Conservation (phyloP, 2,888 invertebrate genomes). For the Cosmopolites sordidus region DNA sequence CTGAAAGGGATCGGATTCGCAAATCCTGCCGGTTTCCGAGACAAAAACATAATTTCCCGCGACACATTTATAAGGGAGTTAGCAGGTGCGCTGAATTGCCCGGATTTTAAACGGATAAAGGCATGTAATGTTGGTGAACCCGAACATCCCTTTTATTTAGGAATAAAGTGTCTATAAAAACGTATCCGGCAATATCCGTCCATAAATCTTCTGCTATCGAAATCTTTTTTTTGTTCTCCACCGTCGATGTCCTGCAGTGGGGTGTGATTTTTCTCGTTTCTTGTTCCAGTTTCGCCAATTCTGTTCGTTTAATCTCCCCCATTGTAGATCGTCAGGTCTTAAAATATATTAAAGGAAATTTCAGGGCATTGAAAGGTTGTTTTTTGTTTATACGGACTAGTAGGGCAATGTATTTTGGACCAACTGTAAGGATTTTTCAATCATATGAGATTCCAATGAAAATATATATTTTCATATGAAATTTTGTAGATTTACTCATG, state of each 20-base stretch:
- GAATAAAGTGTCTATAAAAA: constrained; percentile 28
- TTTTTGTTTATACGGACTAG: too few species aligned
- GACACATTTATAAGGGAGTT: constrained; percentile 26
- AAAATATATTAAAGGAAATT: too few species aligned
- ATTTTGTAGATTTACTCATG: too few species aligned
- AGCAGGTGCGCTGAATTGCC: constrained; percentile 26
- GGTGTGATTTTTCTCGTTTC: constrained; percentile 19
- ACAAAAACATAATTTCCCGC: constrained; percentile 20
- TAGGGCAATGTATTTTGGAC: too few species aligned
- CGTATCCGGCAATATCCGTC: constrained; percentile 23
- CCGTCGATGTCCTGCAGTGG: neutral
- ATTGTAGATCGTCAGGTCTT: constrained; percentile 12
- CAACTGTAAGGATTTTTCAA: too few species aligned
- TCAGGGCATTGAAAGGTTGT: too few species aligned
- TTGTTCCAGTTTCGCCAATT: constrained; percentile 15
- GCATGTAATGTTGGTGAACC: constrained; percentile 24
- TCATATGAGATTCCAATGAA: too few species aligned
- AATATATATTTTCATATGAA: too few species aligned
- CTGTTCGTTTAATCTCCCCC: constrained; percentile 15
- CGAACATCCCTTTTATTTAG: constrained; percentile 25
- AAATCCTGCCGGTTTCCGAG: constrained; percentile 10
- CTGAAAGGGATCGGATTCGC: constrained; percentile 9
- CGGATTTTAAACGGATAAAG: constrained; percentile 26
- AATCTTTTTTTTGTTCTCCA: constrained; percentile 14
- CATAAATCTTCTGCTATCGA: constrained; percentile 24